Evolutionary conservation across 1,140 invertebrate species (phyloP), one percentile per base, ranked within the genome.

Genomic region (Caenorhabditis remanei): DNA sequence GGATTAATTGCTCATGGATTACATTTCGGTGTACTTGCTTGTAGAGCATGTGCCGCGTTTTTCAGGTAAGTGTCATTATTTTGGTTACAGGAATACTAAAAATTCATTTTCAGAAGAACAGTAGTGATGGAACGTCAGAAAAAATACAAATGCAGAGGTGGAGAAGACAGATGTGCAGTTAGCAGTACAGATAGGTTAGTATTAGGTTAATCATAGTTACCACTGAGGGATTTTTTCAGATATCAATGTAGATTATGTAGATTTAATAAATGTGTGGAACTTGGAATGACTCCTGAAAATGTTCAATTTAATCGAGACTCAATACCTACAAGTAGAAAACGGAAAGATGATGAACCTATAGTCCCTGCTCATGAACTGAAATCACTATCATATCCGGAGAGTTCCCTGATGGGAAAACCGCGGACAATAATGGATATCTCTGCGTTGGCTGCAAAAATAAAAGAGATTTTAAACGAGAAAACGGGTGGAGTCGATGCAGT

Each of bases 11-110:
- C 86, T 40, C 86, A 87, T 48, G 86, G 86, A 63, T 19, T 87
- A 7, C 86, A 87, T 48, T 87, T 87, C 32, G 86, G 86, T 48
- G 86, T 87, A 8, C 86, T 87, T 2, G 21, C 55, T 7, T 87
- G 86, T 55, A 50, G 86, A 63, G 86, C 86, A 13, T 87, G 86
- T 84, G 82, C 75, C 5, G 86, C 86, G 16, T 87, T 87, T 65
- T 82, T 87, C 21, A 61, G 86, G 63, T 79, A 53, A 16, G 50
- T 9, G 11, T 53, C 16, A 14, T 50, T 50, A 50, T 50, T 53
- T 53, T 53, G 50, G 32, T 32, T 32, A 32, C 32, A 32, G 32
- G 50, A 50, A 50, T 63, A 16, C 19, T 58, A 19, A 58, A n/a
- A 58, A n/a, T 58, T 19, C n/a, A n/a, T 50, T 79, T 79, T 50